Evolutionary conservation across 2,113 vertebrate genomes (phyloP), one percentile per base, ranked within the genome.

Genomic region (Isichthys henryi): DNA sequence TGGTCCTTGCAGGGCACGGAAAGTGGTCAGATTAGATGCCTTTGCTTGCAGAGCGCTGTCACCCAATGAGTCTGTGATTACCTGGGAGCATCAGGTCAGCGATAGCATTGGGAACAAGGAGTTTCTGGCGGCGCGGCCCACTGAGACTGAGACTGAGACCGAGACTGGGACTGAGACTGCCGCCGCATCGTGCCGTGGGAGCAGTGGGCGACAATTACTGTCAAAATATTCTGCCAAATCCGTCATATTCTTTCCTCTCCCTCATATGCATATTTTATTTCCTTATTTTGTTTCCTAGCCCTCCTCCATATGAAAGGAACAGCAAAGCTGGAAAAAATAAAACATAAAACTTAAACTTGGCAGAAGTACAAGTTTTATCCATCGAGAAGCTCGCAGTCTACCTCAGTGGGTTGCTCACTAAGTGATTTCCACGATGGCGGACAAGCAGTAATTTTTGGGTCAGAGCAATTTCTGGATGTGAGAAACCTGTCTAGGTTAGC

Each of bases 161-260:
- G 35, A 39, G 35, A 39, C 35, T 39, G 35, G 2, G 39, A 39
- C 39, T 39, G 39, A 39, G 39, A 39, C 39, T 39, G 39, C 2
- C 39, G 50, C 77, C 35, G 10, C 52, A 17, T 45, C 17, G 43
- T 4, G 27, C 35, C 13, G 7, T 31, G 39, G 39, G 52, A 35
- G 35, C 39, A 66, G 88, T 48, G 52, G 88, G 50, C 15, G 52
- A 84, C 88, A 89, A 84, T 62, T 62, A 85, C 80, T 84, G 88
- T 89, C 88, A 89, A 84, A 89, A 39, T 50, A 62, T 88, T 17
- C 35, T 45, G 87, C 58, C 87, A 66, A 13, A 87, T 66, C 39
- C n/a, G 43, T 88, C 87, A 74, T 13, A 27, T n/a, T 88, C 45
- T 88, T 74, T 62, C 10, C 62, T 62, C 53, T n/a, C 35, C 8